phyloP scores from a whole-genome alignment of 2,797 vertebrate genomes.

The Megaceryle alcyon region DNA sequence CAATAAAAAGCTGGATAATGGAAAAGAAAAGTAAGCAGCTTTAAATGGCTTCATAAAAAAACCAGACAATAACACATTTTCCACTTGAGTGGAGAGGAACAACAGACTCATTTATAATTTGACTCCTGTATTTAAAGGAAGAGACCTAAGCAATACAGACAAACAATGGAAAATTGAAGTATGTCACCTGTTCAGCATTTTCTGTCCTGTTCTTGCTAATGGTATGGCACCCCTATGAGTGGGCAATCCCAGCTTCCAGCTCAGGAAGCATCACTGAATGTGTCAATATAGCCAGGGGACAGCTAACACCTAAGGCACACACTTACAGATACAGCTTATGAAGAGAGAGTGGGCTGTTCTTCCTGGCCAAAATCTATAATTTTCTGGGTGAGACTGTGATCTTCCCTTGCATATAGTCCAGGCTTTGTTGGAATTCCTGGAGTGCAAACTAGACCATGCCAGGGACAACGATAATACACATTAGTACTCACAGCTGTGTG shows the following conservation, averaged over 20 bases:
- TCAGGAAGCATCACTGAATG: not conserved
- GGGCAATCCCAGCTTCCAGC: not conserved
- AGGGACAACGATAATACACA: accelerated
- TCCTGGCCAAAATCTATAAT: not conserved
- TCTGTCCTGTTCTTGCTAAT: not conserved
- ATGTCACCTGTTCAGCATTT: not conserved
- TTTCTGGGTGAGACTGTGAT: not conserved
- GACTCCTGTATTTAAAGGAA: not conserved
- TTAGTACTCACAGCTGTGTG: not conserved
- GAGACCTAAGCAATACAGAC: not conserved
- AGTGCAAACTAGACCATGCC: not conserved
- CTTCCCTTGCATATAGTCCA: not conserved
- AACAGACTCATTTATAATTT: conserved; percentile 5
- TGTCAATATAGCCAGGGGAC: not conserved
- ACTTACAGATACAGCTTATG: not conserved
- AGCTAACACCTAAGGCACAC: not conserved
- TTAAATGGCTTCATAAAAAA: conserved; percentile 14
- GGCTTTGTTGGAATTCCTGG: not conserved
- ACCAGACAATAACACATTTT: conserved; percentile 34
- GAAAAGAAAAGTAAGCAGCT: conserved; percentile 26
- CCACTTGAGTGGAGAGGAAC: not conserved
- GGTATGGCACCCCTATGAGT: not conserved
- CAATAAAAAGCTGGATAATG: not conserved
- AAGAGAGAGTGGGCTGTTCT: not conserved
- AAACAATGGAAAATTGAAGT: conserved; percentile 25